A percentile compares a stretch with the other conserved stretches of the same genome.
These are phyloP conservation scores for Frankliniella fusca DNA, from an alignment of 2,888 invertebrate species.

Conservation along the genomic window DNA sequence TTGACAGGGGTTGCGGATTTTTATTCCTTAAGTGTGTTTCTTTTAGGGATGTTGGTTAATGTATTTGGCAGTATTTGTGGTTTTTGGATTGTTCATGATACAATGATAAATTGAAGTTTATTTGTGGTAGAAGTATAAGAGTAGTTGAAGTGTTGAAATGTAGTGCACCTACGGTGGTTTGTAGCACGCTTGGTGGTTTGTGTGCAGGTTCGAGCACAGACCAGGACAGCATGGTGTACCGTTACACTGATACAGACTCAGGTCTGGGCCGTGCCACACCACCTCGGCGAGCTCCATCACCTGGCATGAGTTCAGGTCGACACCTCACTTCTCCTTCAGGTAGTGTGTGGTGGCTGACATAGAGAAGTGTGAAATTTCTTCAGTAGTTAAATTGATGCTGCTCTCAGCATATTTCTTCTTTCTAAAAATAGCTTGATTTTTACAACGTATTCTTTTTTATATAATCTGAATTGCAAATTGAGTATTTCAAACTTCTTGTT, in stretches of 20 bases:
- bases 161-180: slow-evolving; percentile 12
- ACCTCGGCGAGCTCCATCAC: slow-evolving; percentile 79
- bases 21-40: too few relatives aligned
- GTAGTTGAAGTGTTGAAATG: neutral
- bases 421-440: too few relatives aligned
- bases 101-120: too few relatives aligned
- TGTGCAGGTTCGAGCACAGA: slow-evolving; percentile 54
- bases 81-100: too few relatives aligned
- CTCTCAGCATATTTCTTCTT: too few relatives aligned
- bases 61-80: too few relatives aligned
- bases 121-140: neutral
- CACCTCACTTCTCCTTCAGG: slow-evolving; percentile 77
- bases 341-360: slow-evolving; percentile 31
- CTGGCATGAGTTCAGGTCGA: slow-evolving; percentile 68
- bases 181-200: slow-evolving; percentile 28
- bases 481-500: too few relatives aligned
- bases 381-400: too few relatives aligned
- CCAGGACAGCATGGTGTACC: slow-evolving; percentile 56
- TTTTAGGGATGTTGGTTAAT: too few relatives aligned
- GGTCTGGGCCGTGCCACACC: slow-evolving; percentile 84
- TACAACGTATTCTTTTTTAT: too few relatives aligned
- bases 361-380: neutral
- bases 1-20: too few relatives aligned
- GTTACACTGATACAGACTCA: slow-evolving; percentile 69
- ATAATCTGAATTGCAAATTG: too few relatives aligned